Percentiles rank a stretch among this genome's conserved stretches.
Conservation (phyloP, 2,797 vertebrate genomes). For the Coccyzus lansbergi region DNA sequence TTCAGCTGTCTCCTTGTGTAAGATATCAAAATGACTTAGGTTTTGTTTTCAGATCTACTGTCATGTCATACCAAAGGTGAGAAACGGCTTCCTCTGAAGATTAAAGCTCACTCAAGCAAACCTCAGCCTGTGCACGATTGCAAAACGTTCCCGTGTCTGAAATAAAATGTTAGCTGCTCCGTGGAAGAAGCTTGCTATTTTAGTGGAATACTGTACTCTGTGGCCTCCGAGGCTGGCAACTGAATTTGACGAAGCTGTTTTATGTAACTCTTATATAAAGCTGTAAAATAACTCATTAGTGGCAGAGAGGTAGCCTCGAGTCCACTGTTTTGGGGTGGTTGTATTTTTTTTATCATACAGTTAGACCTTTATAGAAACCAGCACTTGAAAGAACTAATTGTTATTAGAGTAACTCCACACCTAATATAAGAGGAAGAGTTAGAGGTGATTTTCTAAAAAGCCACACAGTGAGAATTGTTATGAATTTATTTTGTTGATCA, state of each 20-base stretch:
- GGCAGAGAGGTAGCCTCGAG: not conserved
- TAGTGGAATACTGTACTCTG: not conserved
- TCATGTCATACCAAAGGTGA: not conserved
- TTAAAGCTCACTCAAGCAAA: not conserved
- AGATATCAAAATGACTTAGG: not conserved
- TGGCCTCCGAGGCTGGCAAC: not conserved
- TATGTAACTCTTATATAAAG: too few species aligned
- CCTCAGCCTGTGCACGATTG: not conserved
- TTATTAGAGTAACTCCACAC: not conserved
- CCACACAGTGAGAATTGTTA: not conserved
- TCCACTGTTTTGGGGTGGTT: not conserved
- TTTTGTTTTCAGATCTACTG: not conserved
- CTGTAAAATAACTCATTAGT: not conserved
- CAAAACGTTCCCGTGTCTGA: not conserved
- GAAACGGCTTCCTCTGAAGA: not conserved
- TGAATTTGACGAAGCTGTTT: not conserved
- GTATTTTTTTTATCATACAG: not conserved
- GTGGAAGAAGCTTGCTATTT: not conserved
- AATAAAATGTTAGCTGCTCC: not conserved
- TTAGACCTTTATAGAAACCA: not conserved
- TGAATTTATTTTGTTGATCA: not conserved
- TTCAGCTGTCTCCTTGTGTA: constrained; percentile 32
- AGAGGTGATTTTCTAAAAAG: not conserved
- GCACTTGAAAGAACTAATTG: not conserved
- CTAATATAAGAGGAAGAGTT: not conserved